Evolutionary conservation across 1,140 invertebrate species (phyloP), one percentile per base, ranked within the genome.

Genomic region (Drosophila bocqueti): DNA sequence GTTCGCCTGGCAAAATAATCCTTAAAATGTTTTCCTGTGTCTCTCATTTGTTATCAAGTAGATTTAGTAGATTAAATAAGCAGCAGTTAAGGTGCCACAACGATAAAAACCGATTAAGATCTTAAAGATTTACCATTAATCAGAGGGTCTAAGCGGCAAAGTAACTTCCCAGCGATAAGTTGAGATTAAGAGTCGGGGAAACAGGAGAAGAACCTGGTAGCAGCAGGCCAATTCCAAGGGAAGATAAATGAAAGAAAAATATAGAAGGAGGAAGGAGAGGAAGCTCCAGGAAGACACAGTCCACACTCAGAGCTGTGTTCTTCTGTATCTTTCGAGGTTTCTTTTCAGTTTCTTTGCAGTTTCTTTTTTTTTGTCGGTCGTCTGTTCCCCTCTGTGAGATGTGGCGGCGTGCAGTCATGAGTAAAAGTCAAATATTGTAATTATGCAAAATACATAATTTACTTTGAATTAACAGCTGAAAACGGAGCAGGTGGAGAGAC

Each of bases 381-480:
- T 3, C n/a, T 49, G n/a, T 59, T 59, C 40, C 40, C 57, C 24
- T 60, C 43, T 45, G 15, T 29, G 24, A 18, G 55, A 29, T 13
- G 8, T 72, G 80, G 83, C 24, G 24, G 26, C 83, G 76, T 80
- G 83, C 83, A 89, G 85, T 84, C 85, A 89, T 84, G 85, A 90
- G 84, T 84, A 89, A 87, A 87, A 89, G 85, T 90, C 84, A 89
- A 89, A 89, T 89, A 89, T 89, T 89, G 81, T 89, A 89, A 89
- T 89, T 89, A 89, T 89, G 84, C 84, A 89, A 89, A 89, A 89
- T 89, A 90, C 84, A 89, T 89, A 90, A 89, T 89, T 89, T 89
- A 90, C 85, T 90, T 90, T 90, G 84, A 89, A 89, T 90, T 89
- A 89, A 84, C 84, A 89, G 84, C 84, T 89, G 84, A 84, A 87